Base-by-base conservation (phyloP, 2,797 vertebrate genomes). In the Sebastes kiyomatsui region DNA sequence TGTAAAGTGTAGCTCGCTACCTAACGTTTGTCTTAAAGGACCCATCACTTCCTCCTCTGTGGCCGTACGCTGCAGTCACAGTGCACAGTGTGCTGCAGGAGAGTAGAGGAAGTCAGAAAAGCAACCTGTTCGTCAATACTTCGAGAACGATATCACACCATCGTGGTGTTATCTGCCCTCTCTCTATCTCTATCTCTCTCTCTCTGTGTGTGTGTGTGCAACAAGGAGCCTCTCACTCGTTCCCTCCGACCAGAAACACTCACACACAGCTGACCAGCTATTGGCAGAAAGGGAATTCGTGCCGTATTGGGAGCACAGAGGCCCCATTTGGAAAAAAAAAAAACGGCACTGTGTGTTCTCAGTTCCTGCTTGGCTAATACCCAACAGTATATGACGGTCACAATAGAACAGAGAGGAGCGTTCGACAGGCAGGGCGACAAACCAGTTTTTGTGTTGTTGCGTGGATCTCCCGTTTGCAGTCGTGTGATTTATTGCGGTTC, bases 351-450 rank as follows among this genome's bases (percentile, higher is more conserved):
- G 67, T 55, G 73, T 67, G 54, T 72, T 85, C 66, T 78, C 67
- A 64, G 49, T 89, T 93, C 88, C 90, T 87, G 75, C 42, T 79
- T 83, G 88, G 82, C 71, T 70, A 4, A 68, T n/a, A 66, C 56
- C 71, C 78, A 80, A 56, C 68, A 67, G 59, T 67, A 42, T 59
- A 75, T 56, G 27, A 18, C 61, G 16, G 65, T 32, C 52, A 74
- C 77, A 78, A 67, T 25, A 61, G 55, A 59, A 9, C 23, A 52
- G 69, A 72, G 35, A 61, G 16, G 30, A 55, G 27, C 27, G 55
- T 28, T 55, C 22, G 38, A 27, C 8, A 62, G 69, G 25, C 35
- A 4, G 62, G 27, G 52, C 4, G 23, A 62, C 54, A 62, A 76
- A 87, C 67, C 54, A 16, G 64, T 67, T 68, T 80, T 16, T 72